phyloP scores from a whole-genome alignment of 2,888 invertebrate genomes.

The Brachyptera risi region DNA sequence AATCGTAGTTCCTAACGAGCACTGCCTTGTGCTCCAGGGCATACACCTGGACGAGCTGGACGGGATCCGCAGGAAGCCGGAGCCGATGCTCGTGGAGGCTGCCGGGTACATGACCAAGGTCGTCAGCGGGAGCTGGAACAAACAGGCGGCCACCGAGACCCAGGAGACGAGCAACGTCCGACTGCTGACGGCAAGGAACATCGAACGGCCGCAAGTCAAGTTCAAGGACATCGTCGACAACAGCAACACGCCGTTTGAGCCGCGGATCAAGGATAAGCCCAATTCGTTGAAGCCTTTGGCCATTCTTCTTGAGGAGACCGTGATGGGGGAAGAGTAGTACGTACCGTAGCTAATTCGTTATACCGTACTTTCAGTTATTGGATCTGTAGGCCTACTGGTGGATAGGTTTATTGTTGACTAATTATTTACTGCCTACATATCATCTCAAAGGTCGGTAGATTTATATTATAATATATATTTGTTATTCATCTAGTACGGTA shows the following conservation, averaged over 20 bases:
- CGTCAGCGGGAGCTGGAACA: slow-evolving; percentile 60
- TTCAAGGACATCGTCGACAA: slow-evolving; percentile 87
- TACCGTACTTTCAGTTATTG: too few species aligned
- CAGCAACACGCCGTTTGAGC: slow-evolving; percentile 71
- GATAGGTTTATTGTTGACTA: too few species aligned
- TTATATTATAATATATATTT: too few species aligned
- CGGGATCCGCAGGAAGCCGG: slow-evolving; percentile 53
- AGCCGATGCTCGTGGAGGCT: slow-evolving; percentile 27
- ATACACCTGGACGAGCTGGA: slow-evolving; percentile 59
- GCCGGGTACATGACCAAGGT: slow-evolving; percentile 27
- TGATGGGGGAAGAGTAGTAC: slow-evolving; percentile 48
- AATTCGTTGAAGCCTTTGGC: slow-evolving; percentile 80
- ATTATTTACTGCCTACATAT: too few species aligned
- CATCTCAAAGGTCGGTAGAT: too few species aligned
- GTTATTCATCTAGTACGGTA: too few species aligned
- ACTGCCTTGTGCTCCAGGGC: slow-evolving; percentile 37
- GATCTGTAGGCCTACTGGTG: neutral
- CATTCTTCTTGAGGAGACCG: slow-evolving; percentile 64
- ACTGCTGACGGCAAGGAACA: slow-evolving; percentile 65
- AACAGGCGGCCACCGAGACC: neutral
- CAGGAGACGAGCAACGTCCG: slow-evolving; percentile 43
- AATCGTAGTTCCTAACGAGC: slow-evolving; percentile 1
- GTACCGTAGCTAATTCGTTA: too few species aligned
- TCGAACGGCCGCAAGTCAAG: slow-evolving; percentile 74
- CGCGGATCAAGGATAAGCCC: slow-evolving; percentile 80